Base-by-base conservation (phyloP, 2,888 invertebrate species). In the Philopedon plagiatum region DNA sequence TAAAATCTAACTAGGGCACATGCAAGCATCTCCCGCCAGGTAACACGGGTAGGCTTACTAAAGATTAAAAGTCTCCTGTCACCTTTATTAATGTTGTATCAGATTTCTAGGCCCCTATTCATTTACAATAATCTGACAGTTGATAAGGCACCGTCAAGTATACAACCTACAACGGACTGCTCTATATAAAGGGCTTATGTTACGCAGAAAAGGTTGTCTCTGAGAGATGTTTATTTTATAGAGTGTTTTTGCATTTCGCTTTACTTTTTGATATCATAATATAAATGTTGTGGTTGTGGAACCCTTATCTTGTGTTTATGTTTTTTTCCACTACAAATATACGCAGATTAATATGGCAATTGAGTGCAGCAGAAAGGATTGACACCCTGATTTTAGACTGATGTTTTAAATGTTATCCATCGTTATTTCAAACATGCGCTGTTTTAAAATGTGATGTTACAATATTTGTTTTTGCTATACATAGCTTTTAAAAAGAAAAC, bases 81-180 rank as follows among this genome's bases (percentile, higher is more conserved):
- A 54, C 64, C 64, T 54, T 64, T 64, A 64, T 64, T 51, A 64
- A 64, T 64, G 54, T 64, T 54, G 39, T 51, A 54, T 64, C 39
- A 39, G 64, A 64, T 64, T 51, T 64, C 64, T 39, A 26, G 54
- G 37, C 15, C 37, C n/a, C 39, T 54, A 39, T 54, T 54, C 64
- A 54, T 64, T 51, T 54, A 54, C 64, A 51, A 51, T 63, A 63
- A 63, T 46, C 51, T 23, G 51, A 37, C 63, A 63, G 63, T 63
- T 63, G 57, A 57, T 57, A 51, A 15, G 26, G 32, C 46, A 9
- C 18, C n/a, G 46, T 18, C 13, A 46, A 61, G 44, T 29, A 32
- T 46, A 26, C 2, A 26, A 2, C 39, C 21, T 21, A 39, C 11
- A 41, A 58, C 9, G 46, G 23, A 23, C n/a, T 51, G 51, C 13